Evolutionary conservation across 1,140 invertebrate species (phyloP).

Genomic region (Drepana arcuata): DNA sequence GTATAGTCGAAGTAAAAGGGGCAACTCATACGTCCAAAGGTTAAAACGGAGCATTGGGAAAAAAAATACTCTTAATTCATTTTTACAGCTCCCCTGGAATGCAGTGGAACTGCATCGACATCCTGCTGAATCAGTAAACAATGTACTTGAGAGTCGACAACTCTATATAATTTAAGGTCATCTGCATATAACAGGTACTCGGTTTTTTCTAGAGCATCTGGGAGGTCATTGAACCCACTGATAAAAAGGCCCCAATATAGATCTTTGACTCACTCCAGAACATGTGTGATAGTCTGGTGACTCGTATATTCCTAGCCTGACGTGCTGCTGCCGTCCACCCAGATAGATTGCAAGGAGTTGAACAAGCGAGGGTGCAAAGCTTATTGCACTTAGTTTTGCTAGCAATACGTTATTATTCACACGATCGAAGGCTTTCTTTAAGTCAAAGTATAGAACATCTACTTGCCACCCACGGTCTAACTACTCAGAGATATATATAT

Average conservation of each 20-base stretch:
- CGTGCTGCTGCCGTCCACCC: constrained; percentile 7
- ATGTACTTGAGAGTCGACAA: too few relatives aligned
- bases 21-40: constrained; percentile 1
- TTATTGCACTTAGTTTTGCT: constrained; percentile 5
- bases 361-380: constrained; percentile 5
- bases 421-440: constrained; percentile 10
- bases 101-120: too few relatives aligned
- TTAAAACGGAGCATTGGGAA: not conserved
- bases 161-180: too few relatives aligned
- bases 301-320: constrained; percentile 8
- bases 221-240: too few relatives aligned
- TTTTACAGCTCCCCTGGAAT: too few relatives aligned
- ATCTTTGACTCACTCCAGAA: constrained; percentile 12
- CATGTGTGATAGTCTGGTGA: constrained; percentile 8
- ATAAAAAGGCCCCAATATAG: constrained; percentile 7
- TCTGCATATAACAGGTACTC: too few relatives aligned
- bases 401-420: constrained; percentile 11
- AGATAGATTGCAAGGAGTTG: constrained; percentile 9
- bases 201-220: constrained; percentile 7
- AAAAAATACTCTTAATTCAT: too few relatives aligned
- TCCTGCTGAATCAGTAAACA: too few relatives aligned
- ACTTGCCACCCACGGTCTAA: constrained; percentile 6
- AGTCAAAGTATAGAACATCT: too few relatives aligned
- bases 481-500: constrained; percentile 5
- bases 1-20: not conserved